Conservation (phyloP, 1,140 invertebrate genomes). For the Camponotus vicinus region DNA sequence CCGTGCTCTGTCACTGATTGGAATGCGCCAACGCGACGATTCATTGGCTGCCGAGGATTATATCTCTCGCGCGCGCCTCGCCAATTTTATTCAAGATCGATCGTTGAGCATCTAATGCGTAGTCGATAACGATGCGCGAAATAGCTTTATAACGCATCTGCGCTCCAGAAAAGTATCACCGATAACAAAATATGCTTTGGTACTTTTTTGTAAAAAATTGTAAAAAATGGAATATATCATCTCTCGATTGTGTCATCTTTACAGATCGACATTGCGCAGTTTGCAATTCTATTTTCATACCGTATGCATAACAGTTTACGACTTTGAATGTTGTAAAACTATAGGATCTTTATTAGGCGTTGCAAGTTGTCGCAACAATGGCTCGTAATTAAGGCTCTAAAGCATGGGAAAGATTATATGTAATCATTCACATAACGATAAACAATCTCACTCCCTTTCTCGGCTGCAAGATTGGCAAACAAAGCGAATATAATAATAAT, state of each 20-base stretch:
- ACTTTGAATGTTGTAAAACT: neutral
- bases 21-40: constrained; percentile 54
- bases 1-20: constrained; percentile 36
- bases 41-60: constrained; percentile 22
- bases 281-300: neutral
- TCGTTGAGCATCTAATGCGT: constrained; percentile 26
- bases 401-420: constrained; percentile 37
- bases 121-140: constrained; percentile 34
- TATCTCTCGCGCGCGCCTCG: constrained; percentile 16
- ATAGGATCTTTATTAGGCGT: neutral
- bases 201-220: constrained; percentile 1
- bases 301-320: neutral
- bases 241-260: no score
- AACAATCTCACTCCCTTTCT: constrained; percentile 30
- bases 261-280: neutral
- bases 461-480: constrained; percentile 35
- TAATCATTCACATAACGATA: constrained; percentile 40
- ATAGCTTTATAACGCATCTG: constrained; percentile 19
- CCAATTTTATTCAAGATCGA: constrained; percentile 40
- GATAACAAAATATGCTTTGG: neutral
- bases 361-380: constrained; percentile 26
- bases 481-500: constrained; percentile 52
- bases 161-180: neutral
- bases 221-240: no score
- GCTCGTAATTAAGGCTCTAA: constrained; percentile 2